Base-by-base conservation (phyloP, 2,113 vertebrate genomes). In the Salvelinus alpinus region DNA sequence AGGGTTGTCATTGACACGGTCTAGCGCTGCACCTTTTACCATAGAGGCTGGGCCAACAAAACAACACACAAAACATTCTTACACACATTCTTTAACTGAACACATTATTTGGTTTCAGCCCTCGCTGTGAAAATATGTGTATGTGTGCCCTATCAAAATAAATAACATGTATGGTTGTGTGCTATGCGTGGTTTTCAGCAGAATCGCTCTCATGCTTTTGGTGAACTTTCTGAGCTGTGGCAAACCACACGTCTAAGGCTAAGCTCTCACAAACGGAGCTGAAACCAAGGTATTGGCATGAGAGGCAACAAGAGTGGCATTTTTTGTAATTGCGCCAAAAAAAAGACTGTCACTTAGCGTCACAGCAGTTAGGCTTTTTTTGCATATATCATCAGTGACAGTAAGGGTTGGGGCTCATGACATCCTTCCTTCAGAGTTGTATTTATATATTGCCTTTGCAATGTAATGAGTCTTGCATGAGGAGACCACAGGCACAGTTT, bases 101-200 rank as follows among this genome's bases (percentile, higher is more conserved):
- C 66, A 38, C 66, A 44, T 20, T 68, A 2, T 38, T 68, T n/a
- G 66, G 29, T 20, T 68, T 18, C 29, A 22, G 20, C 29, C 29
- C n/a, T 24, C 59, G 18, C 66, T 68, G 31, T 68, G 31, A 68
- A 68, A 68, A 68, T 31, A 68, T 68, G 8, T 38, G 66, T 31
- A 68, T 68, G 20, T 68, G 27, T 34, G 16, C 25, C 66, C 29
- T n/a, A 18, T 68, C 65, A 18, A 20, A 7, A 6, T 18, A 67
- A 67, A 67, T 67, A 67, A 34, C 16, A 31, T 27, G 2, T n/a
- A 62, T 22, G 59, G n/a, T 62, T 62, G 13, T 31, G 6, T 31
- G 65, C 27, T 18, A 31, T 67, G 12, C 2, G 1, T 27, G 64
- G 13, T 34, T 29, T n/a, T 34, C 66, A 34, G 22, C 66, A n/a